phyloP scores from a whole-genome alignment of 2,888 invertebrate species.

The Therioaphis trifolii region DNA sequence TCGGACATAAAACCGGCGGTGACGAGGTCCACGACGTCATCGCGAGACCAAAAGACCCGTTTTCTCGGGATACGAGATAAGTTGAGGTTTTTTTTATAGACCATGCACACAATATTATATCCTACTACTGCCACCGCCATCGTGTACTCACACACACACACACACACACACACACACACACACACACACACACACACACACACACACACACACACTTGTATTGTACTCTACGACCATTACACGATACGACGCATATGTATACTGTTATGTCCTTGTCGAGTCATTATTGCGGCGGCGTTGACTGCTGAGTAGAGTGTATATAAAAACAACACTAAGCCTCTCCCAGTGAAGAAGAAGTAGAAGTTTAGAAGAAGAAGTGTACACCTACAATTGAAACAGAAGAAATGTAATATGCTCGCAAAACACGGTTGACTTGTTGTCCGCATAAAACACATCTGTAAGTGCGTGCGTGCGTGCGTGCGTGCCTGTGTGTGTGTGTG shows the following conservation, averaged over 20 bases:
- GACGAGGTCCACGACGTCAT: not conserved
- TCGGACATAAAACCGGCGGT: constrained; percentile 32
- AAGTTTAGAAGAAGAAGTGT: not conserved
- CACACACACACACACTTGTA: no score
- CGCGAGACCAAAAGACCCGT: not conserved
- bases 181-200: no score
- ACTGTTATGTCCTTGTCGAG: constrained; percentile 37
- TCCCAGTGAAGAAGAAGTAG: not conserved
- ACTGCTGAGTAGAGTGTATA: not conserved
- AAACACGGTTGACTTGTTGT: not conserved
- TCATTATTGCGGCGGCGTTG: not conserved
- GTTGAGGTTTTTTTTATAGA: no score
- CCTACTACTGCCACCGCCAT: no score
- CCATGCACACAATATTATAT: no score
- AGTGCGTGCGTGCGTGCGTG: not conserved
- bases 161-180: no score
- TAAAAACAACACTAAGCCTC: not conserved
- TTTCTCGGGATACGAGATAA: constrained; percentile 1
- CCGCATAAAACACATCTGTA: not conserved
- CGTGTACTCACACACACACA: not conserved
- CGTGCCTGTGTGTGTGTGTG: not conserved
- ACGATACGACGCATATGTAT: not conserved
- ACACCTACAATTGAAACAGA: no score
- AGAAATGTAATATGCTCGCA: not conserved
- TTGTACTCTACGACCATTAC: no score